Base-by-base conservation (phyloP, 2,113 vertebrate genomes). In the Cephalopterus ornatus region DNA sequence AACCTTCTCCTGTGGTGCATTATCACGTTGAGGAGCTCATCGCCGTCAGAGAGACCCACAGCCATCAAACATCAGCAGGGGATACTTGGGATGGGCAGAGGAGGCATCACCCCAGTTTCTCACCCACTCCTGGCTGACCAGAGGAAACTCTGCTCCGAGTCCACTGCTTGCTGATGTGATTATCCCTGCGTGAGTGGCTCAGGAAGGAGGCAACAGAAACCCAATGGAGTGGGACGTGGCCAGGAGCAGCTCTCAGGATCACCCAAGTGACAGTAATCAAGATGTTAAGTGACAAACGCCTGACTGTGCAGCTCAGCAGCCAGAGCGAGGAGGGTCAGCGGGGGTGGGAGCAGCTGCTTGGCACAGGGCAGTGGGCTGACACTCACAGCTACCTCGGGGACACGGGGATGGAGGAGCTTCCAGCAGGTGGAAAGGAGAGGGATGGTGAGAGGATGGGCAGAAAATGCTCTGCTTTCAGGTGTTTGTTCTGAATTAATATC, bases 201-300 rank as follows among this genome's bases (percentile, higher is more conserved):
- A 0, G 23, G 55, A 39, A 74, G 63, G 82, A 74, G 0, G 18
- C 32, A 12, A 4, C 37, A 30, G 85, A 10, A 70, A 49, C 53
- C 72, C 50, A 28, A 11, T 0, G 2, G 89, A 79, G 89, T 1
- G 42, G 85, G 92, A 55, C 2, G 2, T 44, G 66, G 68, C 84
- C 71, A 68, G 52, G 83, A 92, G 87, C 76, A n/a, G 13, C 76
- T 67, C 80, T 81, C 9, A 6, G 32, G 91, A 87, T 78, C 24
- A 2, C 8, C 66, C 82, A 7, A 87, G 93, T 94, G 96, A 89
- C 91, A 95, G 87, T 44, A 56, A 92, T 50, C 86, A 11, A 47
- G 84, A 95, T 89, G 93, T 5, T 61, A 82, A 92, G 84, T 89
- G 96, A 94, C 91, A 96, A 95, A 89, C 0, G 52, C 73, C 80